Base-by-base conservation (phyloP, 2,113 vertebrate genomes). In the Arvicanthis niloticus region DNA sequence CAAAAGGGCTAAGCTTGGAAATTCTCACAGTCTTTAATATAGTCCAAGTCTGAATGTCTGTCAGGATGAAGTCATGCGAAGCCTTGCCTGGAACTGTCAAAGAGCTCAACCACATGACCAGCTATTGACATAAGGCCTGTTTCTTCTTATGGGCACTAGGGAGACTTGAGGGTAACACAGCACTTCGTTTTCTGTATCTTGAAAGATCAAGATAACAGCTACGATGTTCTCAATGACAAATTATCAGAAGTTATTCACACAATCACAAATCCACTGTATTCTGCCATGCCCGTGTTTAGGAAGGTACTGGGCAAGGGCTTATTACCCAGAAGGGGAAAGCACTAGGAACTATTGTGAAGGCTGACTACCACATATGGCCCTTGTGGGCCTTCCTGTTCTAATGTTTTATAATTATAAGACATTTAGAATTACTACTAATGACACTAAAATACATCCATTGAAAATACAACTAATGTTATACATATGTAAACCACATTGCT, bases 391-490 rank as follows among this genome's bases (percentile, higher is more conserved):
- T 84, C 51, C 51, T 17, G 21, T 62, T 73, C 17, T 73, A 89
- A 87, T 85, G 88, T 42, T 84, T 82, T 90, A 67, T 56, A 70
- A 75, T 62, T 78, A 2, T 48, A 85, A 1, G 31, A 34, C 76
- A 89, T 65, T 65, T 40, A 88, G 70, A 89, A 85, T 29, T 34
- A 26, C 5, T 96, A 70, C 26, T 78, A 76, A n/a, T 48, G 34
- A 67, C 72, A 51, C 7, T 84, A 34, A 73, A 88, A 92, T 56
- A 34, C 2, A 88, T 22, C 24, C 29, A 72, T 6, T 86, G 51
- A 88, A 96, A 91, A 85, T 48, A 48, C 11, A 62, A 15, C 62
- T 70, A 91, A 91, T 70, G 1, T 70, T 72, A 72, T 1, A 82
- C 26, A 87, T 81, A 17, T 31, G 17, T 81, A 40, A 88, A 70